These are phyloP conservation scores for Aphodius sticticus DNA, from an alignment of 2,888 invertebrate genomes.

Conservation along the genomic window DNA sequence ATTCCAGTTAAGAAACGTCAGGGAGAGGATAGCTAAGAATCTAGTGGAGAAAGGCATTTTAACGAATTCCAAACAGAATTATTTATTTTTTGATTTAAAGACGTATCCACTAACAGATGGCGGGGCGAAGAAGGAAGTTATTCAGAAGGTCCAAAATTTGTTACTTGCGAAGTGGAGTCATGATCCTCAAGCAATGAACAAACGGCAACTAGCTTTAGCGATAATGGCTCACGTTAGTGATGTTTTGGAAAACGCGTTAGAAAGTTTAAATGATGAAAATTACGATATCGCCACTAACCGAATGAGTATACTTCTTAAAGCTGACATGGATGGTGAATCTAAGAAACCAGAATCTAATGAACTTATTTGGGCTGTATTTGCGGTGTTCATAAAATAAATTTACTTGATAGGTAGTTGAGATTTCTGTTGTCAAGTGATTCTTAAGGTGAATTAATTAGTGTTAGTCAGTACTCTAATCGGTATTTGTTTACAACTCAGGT, in stretches of 20 bases:
- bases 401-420: neutral
- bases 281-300: slow-evolving; percentile 95
- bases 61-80: slow-evolving; percentile 97
- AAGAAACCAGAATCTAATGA: slow-evolving; percentile 69
- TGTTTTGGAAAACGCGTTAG: slow-evolving; percentile 96
- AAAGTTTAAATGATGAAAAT: slow-evolving; percentile 90
- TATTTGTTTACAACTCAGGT: too few relatives aligned
- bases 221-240: slow-evolving; percentile 94
- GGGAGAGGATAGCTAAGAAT: slow-evolving; percentile 95
- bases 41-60: slow-evolving; percentile 96
- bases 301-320: slow-evolving; percentile 84
- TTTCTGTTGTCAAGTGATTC: neutral
- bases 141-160: slow-evolving; percentile 95
- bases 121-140: slow-evolving; percentile 87
- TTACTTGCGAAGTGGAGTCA: slow-evolving; percentile 92
- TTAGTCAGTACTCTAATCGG: too few relatives aligned
- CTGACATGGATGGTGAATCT: slow-evolving; percentile 75
- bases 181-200: slow-evolving; percentile 93
- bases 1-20: slow-evolving; percentile 94
- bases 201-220: slow-evolving; percentile 85
- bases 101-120: slow-evolving; percentile 95
- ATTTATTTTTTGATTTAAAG: slow-evolving; percentile 97
- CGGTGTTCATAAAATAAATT: slow-evolving; percentile 45
- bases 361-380: slow-evolving; percentile 78
- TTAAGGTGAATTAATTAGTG: too few relatives aligned